phyloP scores from a whole-genome alignment of 2,113 vertebrate genomes.

The Takifugu bimaculatus region DNA sequence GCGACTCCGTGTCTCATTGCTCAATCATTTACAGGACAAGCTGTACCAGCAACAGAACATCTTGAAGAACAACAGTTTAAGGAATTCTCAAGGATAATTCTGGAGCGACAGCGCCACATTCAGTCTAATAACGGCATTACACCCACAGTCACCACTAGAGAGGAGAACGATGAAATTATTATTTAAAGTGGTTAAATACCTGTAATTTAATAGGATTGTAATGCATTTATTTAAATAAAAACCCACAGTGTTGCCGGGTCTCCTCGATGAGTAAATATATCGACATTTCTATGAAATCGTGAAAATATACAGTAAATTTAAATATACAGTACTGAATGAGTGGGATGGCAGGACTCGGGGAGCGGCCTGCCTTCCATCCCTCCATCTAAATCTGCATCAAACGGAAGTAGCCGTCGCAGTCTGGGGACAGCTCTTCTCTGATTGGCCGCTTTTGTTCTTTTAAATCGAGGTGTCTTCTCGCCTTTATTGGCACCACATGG shows the following conservation, averaged over 20 bases:
- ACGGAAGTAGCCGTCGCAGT: constrained; percentile 30
- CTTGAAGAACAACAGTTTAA: background rate
- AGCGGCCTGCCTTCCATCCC: no score
- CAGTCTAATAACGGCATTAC: background rate
- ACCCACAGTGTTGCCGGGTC: no score
- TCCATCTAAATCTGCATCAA: constrained; percentile 24
- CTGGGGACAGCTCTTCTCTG: constrained; percentile 34
- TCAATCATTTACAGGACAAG: no score
- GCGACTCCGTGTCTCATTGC: no score
- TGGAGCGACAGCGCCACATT: constrained; percentile 47
- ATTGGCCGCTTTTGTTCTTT: constrained; percentile 67
- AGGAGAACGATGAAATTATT: background rate
- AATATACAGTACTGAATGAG: no score
- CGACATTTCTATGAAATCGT: background rate
- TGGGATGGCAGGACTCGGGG: no score
- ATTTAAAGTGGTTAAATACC: background rate
- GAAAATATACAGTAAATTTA: no score
- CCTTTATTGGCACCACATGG: constrained; percentile 23
- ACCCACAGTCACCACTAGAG: background rate
- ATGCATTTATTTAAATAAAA: no score
- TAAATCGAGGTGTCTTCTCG: constrained; percentile 49
- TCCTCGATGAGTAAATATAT: background rate
- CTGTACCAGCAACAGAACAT: background rate
- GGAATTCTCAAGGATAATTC: background rate
- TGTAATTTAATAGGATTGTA: background rate